A percentile compares a stretch with the other conserved stretches of the same genome.
These are phyloP conservation scores for Zosterops hypoxanthus DNA, from an alignment of 2,113 vertebrate genomes.

Conservation along the genomic window DNA sequence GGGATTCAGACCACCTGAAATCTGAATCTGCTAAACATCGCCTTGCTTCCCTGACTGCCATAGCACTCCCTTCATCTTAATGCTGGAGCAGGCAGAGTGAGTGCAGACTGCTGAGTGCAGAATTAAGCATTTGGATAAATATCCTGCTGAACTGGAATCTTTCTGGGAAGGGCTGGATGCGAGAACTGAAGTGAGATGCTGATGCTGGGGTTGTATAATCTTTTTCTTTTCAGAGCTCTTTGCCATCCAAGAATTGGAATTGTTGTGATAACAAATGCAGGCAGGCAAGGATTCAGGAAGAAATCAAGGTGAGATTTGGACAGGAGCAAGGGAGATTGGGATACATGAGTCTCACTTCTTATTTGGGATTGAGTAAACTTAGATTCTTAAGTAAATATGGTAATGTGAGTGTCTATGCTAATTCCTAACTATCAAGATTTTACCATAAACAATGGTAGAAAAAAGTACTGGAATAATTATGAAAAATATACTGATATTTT, in stretches of 20 bases:
- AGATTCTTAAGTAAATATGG: not conserved
- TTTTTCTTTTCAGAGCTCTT: not conserved
- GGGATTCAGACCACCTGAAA: not conserved
- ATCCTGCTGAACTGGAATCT: not conserved
- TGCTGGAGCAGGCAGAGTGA: not conserved
- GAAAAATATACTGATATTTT: constrained; percentile 53
- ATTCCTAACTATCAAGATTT: not conserved
- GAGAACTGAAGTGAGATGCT: not conserved
- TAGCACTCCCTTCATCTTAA: not conserved
- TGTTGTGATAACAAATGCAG: not conserved
- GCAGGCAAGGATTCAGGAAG: not conserved
- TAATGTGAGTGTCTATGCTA: not conserved
- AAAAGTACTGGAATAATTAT: constrained; percentile 49
- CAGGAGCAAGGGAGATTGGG: not conserved
- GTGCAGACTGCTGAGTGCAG: not conserved
- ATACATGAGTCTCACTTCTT: not conserved
- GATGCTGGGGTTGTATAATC: not conserved
- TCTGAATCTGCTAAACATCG: not conserved
- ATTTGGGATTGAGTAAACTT: not conserved
- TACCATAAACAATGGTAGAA: constrained; percentile 16
- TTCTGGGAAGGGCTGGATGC: not conserved
- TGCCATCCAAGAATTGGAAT: not conserved
- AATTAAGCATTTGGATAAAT: not conserved
- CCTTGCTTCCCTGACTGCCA: rapidly evolving
- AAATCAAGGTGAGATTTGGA: not conserved